These are phyloP conservation scores for Kradibia gibbosae DNA, from an alignment of 1,140 invertebrate species.

Conservation along the genomic window DNA sequence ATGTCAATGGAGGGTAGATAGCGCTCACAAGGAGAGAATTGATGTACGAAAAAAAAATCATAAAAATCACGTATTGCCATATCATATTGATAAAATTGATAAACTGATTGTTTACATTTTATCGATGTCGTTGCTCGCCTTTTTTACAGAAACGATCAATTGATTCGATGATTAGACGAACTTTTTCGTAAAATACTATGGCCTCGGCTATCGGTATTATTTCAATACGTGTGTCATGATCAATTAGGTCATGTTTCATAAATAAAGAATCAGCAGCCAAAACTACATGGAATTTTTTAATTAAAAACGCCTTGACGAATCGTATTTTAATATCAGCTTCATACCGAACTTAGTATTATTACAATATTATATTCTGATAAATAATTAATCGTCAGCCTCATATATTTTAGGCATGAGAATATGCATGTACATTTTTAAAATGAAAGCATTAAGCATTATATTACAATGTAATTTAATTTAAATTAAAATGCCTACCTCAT, in stretches of 20 bases:
- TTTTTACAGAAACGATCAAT: background rate
- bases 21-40: background rate
- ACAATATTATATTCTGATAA: background rate
- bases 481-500: background rate
- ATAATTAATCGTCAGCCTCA: background rate
- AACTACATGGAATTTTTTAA: background rate
- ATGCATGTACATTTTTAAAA: too few species aligned
- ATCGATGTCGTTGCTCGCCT: background rate
- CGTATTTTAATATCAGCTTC: background rate
- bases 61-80: slow-evolving; percentile 36
- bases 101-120: slow-evolving; percentile 33
- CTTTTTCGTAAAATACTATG: background rate
- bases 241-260: background rate
- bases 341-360: background rate
- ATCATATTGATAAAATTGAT: slow-evolving; percentile 19
- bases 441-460: too few species aligned
- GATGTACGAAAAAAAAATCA: background rate
- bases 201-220: background rate
- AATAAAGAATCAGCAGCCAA: background rate
- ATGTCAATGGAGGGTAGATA: background rate
- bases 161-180: background rate
- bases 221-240: background rate
- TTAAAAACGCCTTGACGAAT: background rate
- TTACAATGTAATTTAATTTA: background rate
- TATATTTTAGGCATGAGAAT: background rate